A percentile compares a stretch with the other conserved stretches of the same genome.
Evolutionary conservation across 1,140 invertebrate species (phyloP).

Genomic region (Aporrectodea caliginosa): DNA sequence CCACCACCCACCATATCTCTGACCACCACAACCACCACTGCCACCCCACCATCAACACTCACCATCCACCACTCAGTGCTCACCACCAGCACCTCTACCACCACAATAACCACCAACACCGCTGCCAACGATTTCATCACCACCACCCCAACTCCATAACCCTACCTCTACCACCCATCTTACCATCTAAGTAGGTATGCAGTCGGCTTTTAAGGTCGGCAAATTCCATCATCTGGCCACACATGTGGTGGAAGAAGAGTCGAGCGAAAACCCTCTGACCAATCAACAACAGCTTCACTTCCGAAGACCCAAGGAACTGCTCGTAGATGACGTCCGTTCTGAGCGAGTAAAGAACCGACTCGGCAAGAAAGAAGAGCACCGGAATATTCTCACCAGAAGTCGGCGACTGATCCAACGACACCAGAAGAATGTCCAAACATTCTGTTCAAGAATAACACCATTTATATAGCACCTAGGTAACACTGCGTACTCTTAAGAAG

Average conservation of each 20-base stretch:
- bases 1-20: no score
- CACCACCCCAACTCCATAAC: no score
- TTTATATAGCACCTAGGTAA: no score
- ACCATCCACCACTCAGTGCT: no score
- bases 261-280: slow-evolving; percentile 50
- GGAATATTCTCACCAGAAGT: slow-evolving; percentile 50
- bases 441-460: slow-evolving; percentile 42
- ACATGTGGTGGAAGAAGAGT: slow-evolving; percentile 55
- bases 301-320: slow-evolving; percentile 47
- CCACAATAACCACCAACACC: no score
- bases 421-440: slow-evolving; percentile 50
- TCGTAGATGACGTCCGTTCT: slow-evolving; percentile 52
- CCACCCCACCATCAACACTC: no score
- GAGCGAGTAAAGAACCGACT: slow-evolving; percentile 55
- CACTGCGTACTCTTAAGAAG: no score
- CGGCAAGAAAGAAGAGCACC: slow-evolving; percentile 54
- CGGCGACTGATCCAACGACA: slow-evolving; percentile 50
- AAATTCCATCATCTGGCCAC: slow-evolving; percentile 48
- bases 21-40: no score
- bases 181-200: slow-evolving; percentile 52
- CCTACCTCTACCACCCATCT: no score
- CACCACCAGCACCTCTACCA: no score
- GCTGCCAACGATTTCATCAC: no score
- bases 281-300: slow-evolving; percentile 55
- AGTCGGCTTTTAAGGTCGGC: slow-evolving; percentile 51